phyloP scores from a whole-genome alignment of 2,113 vertebrate genomes.

The Pycnonotus jocosus region DNA sequence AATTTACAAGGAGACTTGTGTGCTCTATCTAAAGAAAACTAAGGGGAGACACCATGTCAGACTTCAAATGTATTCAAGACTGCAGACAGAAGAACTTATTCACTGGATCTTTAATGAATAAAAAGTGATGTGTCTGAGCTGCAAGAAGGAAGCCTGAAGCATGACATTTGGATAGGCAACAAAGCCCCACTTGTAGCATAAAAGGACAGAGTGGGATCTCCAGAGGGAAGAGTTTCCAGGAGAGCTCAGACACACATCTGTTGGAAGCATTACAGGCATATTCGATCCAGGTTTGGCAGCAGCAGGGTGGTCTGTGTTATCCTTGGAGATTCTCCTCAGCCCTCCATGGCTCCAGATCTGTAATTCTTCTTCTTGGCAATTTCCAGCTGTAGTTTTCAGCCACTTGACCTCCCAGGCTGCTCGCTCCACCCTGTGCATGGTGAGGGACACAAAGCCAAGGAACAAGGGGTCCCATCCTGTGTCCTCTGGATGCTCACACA shows the following conservation, averaged over 20 bases:
- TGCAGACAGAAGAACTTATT: background rate
- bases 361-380: background rate
- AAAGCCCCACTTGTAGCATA: background rate
- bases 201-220: background rate
- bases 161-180: background rate
- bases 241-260: background rate
- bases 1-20: background rate
- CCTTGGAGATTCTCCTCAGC: background rate
- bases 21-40: background rate
- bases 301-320: background rate
- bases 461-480: background rate
- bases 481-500: background rate
- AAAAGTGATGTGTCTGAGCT: background rate
- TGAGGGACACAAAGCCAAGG: background rate
- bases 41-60: background rate
- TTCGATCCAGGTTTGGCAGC: background rate
- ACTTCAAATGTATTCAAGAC: background rate
- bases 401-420: background rate
- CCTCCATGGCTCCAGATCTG: background rate
- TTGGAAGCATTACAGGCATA: background rate
- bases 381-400: background rate
- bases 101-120: background rate
- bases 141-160: background rate
- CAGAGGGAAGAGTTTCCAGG: background rate
- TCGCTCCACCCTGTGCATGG: accelerated